phyloP scores from a whole-genome alignment of 2,888 invertebrate genomes.

The Xylocampa areola region DNA sequence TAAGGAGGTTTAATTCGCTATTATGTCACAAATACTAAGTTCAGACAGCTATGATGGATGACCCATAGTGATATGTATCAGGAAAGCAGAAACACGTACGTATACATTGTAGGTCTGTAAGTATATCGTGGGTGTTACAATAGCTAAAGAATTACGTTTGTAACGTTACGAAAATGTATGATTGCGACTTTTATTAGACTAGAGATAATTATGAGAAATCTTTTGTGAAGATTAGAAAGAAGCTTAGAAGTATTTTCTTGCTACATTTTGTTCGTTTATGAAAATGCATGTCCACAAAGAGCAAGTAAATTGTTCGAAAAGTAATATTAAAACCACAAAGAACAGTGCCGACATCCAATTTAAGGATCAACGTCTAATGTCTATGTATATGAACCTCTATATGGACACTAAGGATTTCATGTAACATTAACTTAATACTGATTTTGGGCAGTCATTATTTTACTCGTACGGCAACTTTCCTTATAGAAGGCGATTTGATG shows the following conservation, averaged over 20 bases:
- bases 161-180: constrained; percentile 40
- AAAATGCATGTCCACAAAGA: not conserved
- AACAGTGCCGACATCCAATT: constrained; percentile 14
- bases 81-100: constrained; percentile 36
- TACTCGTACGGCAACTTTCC: constrained; percentile 48
- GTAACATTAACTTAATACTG: constrained; percentile 46
- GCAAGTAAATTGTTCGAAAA: not conserved
- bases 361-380: constrained; percentile 28
- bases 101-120: constrained; percentile 31
- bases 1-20: constrained; percentile 35
- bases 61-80: constrained; percentile 55
- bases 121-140: constrained; percentile 57
- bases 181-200: constrained; percentile 42
- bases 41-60: constrained; percentile 58
- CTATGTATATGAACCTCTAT: constrained; percentile 33
- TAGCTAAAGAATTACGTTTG: constrained; percentile 43
- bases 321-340: constrained; percentile 10
- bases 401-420: constrained; percentile 38
- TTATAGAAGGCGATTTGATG: constrained; percentile 46
- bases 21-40: constrained; percentile 49
- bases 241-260: constrained; percentile 15
- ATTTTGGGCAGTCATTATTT: constrained; percentile 54
- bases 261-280: not conserved
- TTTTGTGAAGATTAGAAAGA: constrained; percentile 21
- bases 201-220: constrained; percentile 42